These are phyloP conservation scores for Pachypsylla venusta DNA, from an alignment of 1,140 invertebrate genomes.

Conservation along the genomic window DNA sequence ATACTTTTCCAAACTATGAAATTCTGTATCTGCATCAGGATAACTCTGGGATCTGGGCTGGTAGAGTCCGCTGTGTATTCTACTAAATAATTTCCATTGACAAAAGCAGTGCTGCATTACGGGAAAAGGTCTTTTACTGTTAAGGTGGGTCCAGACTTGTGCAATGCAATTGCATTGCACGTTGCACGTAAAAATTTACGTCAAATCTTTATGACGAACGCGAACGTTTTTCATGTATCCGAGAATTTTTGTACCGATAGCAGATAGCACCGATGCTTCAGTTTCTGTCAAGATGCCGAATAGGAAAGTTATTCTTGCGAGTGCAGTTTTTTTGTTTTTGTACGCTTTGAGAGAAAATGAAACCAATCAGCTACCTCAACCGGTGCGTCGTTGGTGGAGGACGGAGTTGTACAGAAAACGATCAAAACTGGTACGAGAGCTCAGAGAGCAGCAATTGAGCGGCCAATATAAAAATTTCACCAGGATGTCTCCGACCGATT, in stretches of 20 bases:
- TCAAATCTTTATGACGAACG: conserved; percentile 8
- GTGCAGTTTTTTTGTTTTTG: conserved; percentile 8
- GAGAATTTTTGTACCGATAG: conserved; percentile 7
- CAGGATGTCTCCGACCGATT: conserved; percentile 23
- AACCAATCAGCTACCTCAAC: conserved; percentile 13
- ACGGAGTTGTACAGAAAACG: conserved; percentile 12
- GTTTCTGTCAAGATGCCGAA: conserved; percentile 8
- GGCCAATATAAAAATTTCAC: conserved; percentile 19
- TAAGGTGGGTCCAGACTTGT: conserved; percentile 8
- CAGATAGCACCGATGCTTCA: conserved; percentile 9
- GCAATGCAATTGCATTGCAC: conserved; percentile 8
- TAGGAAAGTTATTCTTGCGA: conserved; percentile 9
- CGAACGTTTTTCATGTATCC: conserved; percentile 9
- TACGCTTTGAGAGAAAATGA: conserved; percentile 9
- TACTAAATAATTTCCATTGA: no score
- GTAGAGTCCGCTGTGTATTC: no score
- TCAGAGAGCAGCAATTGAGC: conserved; percentile 2
- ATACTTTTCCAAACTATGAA: no score
- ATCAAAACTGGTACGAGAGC: conserved; percentile 5
- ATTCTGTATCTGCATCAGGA: no score
- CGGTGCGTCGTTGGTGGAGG: conserved; percentile 9
- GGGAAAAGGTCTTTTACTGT: no score
- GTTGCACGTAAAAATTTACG: conserved; percentile 7
- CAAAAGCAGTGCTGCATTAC: no score
- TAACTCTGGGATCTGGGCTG: no score